A percentile compares a stretch with the other conserved stretches of the same genome.
phyloP scores from a whole-genome alignment of 2,888 invertebrate genomes.

The Zeuzera pyrina region DNA sequence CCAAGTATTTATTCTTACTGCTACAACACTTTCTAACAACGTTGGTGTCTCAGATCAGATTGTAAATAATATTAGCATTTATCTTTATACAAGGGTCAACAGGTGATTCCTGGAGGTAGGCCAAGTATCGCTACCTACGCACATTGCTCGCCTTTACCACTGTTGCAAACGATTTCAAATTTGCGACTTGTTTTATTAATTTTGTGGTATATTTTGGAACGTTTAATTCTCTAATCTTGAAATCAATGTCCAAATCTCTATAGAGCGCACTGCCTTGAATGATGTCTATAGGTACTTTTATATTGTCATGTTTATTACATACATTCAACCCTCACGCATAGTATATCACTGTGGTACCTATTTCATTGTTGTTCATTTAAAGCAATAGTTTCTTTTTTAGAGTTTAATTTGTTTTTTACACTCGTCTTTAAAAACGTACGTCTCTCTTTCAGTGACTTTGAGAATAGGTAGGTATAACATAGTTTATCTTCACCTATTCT shows the following conservation, averaged over 20 bases:
- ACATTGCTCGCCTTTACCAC: slow-evolving; percentile 33
- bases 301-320: slow-evolving; percentile 39
- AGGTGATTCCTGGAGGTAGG: slow-evolving; percentile 58
- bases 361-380: too few species aligned
- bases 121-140: slow-evolving; percentile 53
- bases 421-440: too few species aligned
- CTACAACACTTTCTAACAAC: too few species aligned
- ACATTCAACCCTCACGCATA: too few species aligned
- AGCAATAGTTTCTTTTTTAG: too few species aligned
- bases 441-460: too few species aligned
- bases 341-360: too few species aligned
- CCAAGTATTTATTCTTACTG: neutral
- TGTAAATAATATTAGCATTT: slow-evolving; percentile 62
- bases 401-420: too few species aligned
- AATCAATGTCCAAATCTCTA: slow-evolving; percentile 61
- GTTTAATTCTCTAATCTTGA: slow-evolving; percentile 29
- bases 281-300: slow-evolving; percentile 44
- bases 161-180: slow-evolving; percentile 18
- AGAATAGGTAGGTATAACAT: too few species aligned
- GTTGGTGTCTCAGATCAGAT: slow-evolving; percentile 26
- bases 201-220: slow-evolving; percentile 24
- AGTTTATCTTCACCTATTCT: too few species aligned
- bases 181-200: slow-evolving; percentile 22
- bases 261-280: slow-evolving; percentile 48
- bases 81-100: slow-evolving; percentile 61